Conservation (phyloP, 2,113 vertebrate genomes). For the Arvicanthis niloticus region DNA sequence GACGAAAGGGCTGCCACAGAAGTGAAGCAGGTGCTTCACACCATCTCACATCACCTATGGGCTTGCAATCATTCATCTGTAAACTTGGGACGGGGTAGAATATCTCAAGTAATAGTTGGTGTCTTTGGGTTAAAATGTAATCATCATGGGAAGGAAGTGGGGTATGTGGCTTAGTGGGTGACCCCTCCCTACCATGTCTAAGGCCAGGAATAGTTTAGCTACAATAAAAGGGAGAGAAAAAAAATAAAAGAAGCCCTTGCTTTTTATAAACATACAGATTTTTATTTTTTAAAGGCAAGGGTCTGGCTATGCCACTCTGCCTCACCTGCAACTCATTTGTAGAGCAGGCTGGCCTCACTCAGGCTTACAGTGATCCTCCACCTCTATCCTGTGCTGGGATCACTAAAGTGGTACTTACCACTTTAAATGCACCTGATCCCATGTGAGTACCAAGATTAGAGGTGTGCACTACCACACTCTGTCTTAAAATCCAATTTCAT, state of each 20-base stretch:
- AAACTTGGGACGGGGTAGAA: neutral
- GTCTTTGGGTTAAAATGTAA: slow-evolving; percentile 38
- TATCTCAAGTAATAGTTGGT: neutral
- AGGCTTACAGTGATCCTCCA: neutral
- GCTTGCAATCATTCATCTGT: neutral
- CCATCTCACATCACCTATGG: neutral
- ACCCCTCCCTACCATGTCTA: neutral
- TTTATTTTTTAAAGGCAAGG: neutral
- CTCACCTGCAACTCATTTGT: neutral
- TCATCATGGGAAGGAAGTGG: neutral
- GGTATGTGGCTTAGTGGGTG: neutral
- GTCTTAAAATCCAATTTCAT: neutral
- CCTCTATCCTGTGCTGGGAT: neutral
- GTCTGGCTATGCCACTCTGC: neutral
- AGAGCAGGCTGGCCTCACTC: too few species aligned
- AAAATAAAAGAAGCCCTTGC: neutral
- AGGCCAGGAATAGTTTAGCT: neutral
- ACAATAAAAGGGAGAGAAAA: neutral
- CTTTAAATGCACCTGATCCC: neutral
- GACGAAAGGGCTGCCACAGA: neutral
- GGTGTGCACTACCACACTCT: neutral
- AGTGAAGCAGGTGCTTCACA: neutral
- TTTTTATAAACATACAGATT: neutral
- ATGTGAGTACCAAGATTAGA: neutral
- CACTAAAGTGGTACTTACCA: neutral